Percentiles rank a stretch among this genome's conserved stretches.
Conservation (phyloP, 2,797 vertebrate species). For the Meda fulgida region DNA sequence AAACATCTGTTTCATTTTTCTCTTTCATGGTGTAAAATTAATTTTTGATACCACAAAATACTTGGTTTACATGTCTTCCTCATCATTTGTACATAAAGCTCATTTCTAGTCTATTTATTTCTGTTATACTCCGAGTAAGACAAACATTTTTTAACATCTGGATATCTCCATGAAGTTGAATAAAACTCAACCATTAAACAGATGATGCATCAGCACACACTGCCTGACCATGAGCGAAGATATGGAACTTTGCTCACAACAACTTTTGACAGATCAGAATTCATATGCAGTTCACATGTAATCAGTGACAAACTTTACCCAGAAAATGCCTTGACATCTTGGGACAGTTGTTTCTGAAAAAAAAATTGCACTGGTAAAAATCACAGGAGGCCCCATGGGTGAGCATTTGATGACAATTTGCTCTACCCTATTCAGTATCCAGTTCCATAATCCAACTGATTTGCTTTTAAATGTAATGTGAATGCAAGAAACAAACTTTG, state of each 20-base stretch:
- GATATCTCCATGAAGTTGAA: slow-evolving; percentile 84
- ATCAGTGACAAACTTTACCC: slow-evolving; percentile 32
- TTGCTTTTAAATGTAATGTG: slow-evolving; percentile 24
- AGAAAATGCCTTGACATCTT: slow-evolving; percentile 24
- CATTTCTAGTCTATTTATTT: slow-evolving; percentile 82
- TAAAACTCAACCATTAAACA: slow-evolving; percentile 92
- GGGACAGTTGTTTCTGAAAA: slow-evolving; percentile 11
- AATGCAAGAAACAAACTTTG: slow-evolving; percentile 39
- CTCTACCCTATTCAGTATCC: slow-evolving; percentile 23
- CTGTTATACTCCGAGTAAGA: slow-evolving; percentile 82
- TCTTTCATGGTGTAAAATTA: slow-evolving; percentile 93
- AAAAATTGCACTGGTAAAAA: slow-evolving; percentile 67
- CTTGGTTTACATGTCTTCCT: slow-evolving; percentile 80
- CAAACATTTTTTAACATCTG: slow-evolving; percentile 79
- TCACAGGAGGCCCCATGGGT: slow-evolving; percentile 58
- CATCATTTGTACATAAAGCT: slow-evolving; percentile 79
- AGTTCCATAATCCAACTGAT: slow-evolving; percentile 33
- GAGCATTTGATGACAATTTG: slow-evolving; percentile 43
- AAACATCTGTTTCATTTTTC: slow-evolving; percentile 85
- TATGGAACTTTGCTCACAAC: slow-evolving; percentile 52
- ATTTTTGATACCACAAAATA: slow-evolving; percentile 98
- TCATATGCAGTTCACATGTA: slow-evolving; percentile 59
- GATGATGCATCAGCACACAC: slow-evolving; percentile 76
- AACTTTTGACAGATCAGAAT: slow-evolving; percentile 56
- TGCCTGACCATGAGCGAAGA: slow-evolving; percentile 72